phyloP scores from a whole-genome alignment of 2,888 invertebrate species.

The Nasonovia ribisnigri region DNA sequence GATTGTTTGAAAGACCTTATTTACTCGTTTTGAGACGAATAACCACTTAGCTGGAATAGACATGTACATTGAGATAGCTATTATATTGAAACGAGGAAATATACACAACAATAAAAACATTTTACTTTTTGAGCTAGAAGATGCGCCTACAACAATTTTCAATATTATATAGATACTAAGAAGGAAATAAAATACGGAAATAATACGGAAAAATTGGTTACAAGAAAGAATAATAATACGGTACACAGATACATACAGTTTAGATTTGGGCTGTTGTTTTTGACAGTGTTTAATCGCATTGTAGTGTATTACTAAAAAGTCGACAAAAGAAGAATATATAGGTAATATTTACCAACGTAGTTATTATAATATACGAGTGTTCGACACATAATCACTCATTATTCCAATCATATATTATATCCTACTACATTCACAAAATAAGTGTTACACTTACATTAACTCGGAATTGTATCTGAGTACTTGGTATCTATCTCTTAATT shows the following conservation, averaged over 20 bases:
- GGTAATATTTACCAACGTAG: not conserved
- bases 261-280: not conserved
- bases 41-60: not conserved
- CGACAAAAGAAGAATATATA: not conserved
- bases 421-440: no score
- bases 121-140: not conserved
- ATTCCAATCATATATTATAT: no score
- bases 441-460: no score
- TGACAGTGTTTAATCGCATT: no score
- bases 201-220: not conserved
- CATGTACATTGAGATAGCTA: not conserved
- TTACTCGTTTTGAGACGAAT: not conserved
- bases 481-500: no score
- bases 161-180: not conserved
- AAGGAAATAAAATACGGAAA: not conserved
- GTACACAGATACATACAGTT: not conserved
- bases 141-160: not conserved
- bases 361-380: no score
- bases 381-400: no score
- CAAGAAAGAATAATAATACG: not conserved
- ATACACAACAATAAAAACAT: not conserved
- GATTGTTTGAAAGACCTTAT: not conserved
- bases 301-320: not conserved
- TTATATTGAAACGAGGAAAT: not conserved
- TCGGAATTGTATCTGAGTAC: no score